Conservation (phyloP, 2,797 vertebrate genomes). For the Acanthornis magna region DNA sequence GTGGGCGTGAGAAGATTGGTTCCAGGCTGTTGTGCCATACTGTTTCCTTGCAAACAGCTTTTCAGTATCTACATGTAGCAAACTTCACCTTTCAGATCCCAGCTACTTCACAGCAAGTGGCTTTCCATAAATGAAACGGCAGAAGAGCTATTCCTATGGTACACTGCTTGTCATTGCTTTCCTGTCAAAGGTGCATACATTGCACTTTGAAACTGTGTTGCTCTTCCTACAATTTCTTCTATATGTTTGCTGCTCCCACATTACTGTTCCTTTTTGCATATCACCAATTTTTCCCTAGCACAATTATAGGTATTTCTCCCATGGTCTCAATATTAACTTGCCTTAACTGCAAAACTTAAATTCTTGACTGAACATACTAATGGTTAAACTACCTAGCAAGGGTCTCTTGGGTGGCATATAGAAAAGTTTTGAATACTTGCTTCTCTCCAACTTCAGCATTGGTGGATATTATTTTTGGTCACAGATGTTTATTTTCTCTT, state of each 20-base stretch:
- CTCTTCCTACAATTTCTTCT: background rate
- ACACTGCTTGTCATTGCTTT: background rate
- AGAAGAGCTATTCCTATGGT: background rate
- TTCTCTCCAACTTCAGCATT: background rate
- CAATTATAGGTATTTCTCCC: background rate
- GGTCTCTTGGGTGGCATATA: background rate
- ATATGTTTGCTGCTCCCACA: background rate
- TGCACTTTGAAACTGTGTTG: background rate
- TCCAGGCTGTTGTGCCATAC: conserved; percentile 48
- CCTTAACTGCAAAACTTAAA: background rate
- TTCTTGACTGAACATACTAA: background rate
- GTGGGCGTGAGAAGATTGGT: conserved; percentile 53
- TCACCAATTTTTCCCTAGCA: background rate
- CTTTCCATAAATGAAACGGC: background rate
- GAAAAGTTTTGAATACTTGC: background rate
- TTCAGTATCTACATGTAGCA: conserved; percentile 15
- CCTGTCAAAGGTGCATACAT: background rate
- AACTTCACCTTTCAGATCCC: conserved; percentile 29
- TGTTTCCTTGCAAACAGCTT: conserved; percentile 63
- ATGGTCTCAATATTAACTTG: background rate
- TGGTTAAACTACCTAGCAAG: background rate
- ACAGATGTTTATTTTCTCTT: background rate
- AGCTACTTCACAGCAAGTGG: background rate
- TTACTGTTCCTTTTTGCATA: background rate
- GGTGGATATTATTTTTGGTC: background rate